These are phyloP conservation scores for Lutjanus campechanus DNA, from an alignment of 2,797 vertebrate genomes.

Conservation along the genomic window DNA sequence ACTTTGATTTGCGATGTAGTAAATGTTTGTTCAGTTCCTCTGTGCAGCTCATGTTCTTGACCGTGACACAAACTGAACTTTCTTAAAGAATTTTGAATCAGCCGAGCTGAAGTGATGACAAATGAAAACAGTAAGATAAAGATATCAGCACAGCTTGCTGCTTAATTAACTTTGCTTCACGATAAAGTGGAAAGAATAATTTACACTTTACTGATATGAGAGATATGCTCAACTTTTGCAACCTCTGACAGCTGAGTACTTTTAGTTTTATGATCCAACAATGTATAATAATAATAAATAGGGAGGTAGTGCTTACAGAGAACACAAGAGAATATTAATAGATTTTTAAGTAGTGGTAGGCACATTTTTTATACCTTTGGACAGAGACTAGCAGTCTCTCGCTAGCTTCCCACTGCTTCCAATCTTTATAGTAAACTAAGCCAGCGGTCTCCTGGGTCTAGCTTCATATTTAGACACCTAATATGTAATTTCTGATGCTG, in stretches of 20 bases:
- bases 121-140: constrained; percentile 19
- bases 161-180: neutral
- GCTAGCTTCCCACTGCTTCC: too few relatives aligned
- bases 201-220: neutral
- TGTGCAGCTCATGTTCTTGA: constrained; percentile 26
- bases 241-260: neutral
- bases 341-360: too few relatives aligned
- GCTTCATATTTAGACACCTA: too few relatives aligned
- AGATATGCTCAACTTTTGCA: neutral
- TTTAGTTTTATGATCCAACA: neutral
- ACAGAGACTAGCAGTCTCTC: neutral
- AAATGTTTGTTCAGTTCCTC: constrained; percentile 30
- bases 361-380: too few relatives aligned
- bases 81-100: constrained; percentile 6
- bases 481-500: too few relatives aligned
- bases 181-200: neutral
- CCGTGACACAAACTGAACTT: constrained; percentile 9
- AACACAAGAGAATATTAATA: too few relatives aligned
- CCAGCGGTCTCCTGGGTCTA: too few relatives aligned
- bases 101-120: constrained; percentile 12
- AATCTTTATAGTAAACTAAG: too few relatives aligned
- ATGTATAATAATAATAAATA: neutral
- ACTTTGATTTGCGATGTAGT: neutral
- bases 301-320: too few relatives aligned
- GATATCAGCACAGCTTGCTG: neutral